phyloP scores from a whole-genome alignment of 2,888 invertebrate genomes.

The Andrena hattorfiana region DNA sequence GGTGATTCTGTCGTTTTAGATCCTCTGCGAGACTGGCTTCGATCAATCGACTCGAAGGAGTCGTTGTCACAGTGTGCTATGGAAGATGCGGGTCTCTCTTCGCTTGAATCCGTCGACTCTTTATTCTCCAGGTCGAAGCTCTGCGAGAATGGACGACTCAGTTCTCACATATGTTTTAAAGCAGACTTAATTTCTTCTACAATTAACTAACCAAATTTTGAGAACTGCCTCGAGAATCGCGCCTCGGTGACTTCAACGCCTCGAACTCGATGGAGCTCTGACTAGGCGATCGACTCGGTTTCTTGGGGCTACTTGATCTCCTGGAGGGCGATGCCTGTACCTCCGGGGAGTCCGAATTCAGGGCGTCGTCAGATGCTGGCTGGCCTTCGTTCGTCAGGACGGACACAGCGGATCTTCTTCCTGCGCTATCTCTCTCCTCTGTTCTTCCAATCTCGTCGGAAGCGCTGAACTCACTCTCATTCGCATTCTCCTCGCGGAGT shows the following conservation, averaged over 20 bases:
- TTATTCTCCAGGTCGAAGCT: constrained; percentile 27
- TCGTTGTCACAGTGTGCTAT: constrained; percentile 43
- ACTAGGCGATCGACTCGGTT: constrained; percentile 40
- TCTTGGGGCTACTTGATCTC: constrained; percentile 30
- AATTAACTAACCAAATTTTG: constrained; percentile 51
- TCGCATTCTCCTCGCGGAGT: constrained; percentile 23
- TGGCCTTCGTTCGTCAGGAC: constrained; percentile 36
- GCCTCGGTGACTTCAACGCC: constrained; percentile 39
- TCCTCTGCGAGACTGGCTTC: constrained; percentile 25
- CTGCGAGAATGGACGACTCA: constrained; percentile 2
- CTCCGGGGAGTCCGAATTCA: constrained; percentile 12
- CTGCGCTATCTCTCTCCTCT: neutral
- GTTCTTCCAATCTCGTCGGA: constrained; percentile 38
- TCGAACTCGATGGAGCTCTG: constrained; percentile 39
- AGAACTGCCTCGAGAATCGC: constrained; percentile 39
- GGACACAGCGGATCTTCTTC: constrained; percentile 45
- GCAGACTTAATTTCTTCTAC: neutral
- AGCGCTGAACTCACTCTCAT: constrained; percentile 37
- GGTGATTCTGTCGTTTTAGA: constrained; percentile 48
- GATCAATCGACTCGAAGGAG: constrained; percentile 29
- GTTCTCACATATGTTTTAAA: neutral
- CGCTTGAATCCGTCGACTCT: constrained; percentile 30
- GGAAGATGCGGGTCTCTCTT: constrained; percentile 51
- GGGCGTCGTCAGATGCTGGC: constrained; percentile 25
- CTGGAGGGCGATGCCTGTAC: constrained; percentile 3